These are phyloP conservation scores for Hirundo rustica DNA, from an alignment of 2,797 vertebrate species.

Conservation along the genomic window DNA sequence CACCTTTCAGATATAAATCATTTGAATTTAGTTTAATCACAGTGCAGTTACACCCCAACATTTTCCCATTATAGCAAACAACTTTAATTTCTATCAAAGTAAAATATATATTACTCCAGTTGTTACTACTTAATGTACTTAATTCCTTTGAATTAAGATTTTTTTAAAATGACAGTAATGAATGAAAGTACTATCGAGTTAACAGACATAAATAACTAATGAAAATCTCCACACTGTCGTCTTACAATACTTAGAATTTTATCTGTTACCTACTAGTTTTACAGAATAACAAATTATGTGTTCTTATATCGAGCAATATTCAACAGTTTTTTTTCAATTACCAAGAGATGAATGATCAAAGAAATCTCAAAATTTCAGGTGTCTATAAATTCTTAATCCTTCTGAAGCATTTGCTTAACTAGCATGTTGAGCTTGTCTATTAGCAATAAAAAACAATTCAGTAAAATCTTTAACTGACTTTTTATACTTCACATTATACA, in stretches of 20 bases:
- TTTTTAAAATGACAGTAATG: background rate
- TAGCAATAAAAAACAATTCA: background rate
- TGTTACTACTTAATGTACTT: slow-evolving; percentile 28
- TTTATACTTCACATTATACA: background rate
- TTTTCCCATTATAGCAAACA: slow-evolving; percentile 67
- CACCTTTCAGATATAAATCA: slow-evolving; percentile 98
- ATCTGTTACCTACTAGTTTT: background rate
- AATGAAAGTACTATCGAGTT: background rate
- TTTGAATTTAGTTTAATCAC: slow-evolving; percentile 81
- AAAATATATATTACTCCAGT: slow-evolving; percentile 40
- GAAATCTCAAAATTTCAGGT: background rate
- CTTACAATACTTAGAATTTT: background rate
- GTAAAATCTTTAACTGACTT: background rate
- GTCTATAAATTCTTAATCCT: background rate
- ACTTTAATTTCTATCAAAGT: slow-evolving; percentile 56
- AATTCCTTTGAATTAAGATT: background rate
- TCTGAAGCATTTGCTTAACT: background rate
- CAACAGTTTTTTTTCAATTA: background rate
- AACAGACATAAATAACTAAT: background rate
- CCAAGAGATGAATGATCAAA: background rate
- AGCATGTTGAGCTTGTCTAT: background rate
- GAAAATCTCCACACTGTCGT: background rate
- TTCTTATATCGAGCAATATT: background rate
- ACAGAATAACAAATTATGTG: background rate
- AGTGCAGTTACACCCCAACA: slow-evolving; percentile 66